phyloP scores from a whole-genome alignment of 2,113 vertebrate species.

The Gallinago paraguaiae region DNA sequence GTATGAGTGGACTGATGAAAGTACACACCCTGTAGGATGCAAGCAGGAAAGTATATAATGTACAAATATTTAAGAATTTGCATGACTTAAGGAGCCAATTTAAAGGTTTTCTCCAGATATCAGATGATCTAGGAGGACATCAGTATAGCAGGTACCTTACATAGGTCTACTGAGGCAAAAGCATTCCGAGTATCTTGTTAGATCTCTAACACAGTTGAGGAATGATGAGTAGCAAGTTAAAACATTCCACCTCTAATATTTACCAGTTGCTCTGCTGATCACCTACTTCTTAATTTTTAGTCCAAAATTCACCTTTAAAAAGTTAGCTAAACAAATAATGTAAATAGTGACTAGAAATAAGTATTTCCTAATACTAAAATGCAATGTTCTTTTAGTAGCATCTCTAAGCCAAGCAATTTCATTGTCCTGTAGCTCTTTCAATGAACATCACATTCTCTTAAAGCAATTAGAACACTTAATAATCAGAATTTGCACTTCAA shows the following conservation, averaged over 20 bases:
- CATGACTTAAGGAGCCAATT: neutral
- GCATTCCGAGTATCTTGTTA: neutral
- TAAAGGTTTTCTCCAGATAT: neutral
- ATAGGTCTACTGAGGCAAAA: neutral
- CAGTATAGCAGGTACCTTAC: neutral
- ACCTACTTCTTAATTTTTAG: neutral
- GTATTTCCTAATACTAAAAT: neutral
- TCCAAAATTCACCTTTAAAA: neutral
- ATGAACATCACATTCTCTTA: neutral
- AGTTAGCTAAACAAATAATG: neutral
- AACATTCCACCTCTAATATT: neutral
- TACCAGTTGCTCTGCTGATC: neutral
- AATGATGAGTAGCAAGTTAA: neutral
- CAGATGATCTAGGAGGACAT: neutral
- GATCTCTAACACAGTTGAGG: neutral
- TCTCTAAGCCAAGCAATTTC: neutral
- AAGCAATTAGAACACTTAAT: neutral
- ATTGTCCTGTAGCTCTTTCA: neutral
- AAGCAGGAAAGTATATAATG: rapidly evolving
- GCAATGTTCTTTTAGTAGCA: neutral
- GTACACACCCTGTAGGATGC: neutral
- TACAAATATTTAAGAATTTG: neutral
- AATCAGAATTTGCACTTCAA: neutral
- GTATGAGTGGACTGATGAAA: neutral
- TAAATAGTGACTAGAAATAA: neutral